phyloP scores from a whole-genome alignment of 2,888 invertebrate genomes.

The Tachina fera region DNA sequence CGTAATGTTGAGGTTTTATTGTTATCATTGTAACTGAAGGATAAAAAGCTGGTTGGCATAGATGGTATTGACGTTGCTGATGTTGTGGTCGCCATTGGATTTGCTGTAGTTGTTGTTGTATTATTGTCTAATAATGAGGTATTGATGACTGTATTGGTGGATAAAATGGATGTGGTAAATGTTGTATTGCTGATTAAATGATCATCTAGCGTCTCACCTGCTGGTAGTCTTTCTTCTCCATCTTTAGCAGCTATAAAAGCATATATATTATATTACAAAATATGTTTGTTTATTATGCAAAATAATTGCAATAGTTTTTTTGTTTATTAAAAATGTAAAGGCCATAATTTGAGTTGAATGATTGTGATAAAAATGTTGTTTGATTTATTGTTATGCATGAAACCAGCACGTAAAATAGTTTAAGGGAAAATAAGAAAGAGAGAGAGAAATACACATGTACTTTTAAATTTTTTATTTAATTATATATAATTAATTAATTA shows the following conservation, averaged over 20 bases:
- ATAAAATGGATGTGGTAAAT: slow-evolving; percentile 71
- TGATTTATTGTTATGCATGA: slow-evolving; percentile 30
- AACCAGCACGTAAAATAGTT: slow-evolving; percentile 69
- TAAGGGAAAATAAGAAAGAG: slow-evolving; percentile 40
- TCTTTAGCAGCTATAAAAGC: slow-evolving; percentile 85
- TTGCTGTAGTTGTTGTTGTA: slow-evolving; percentile 53
- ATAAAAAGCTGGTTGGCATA: slow-evolving; percentile 54
- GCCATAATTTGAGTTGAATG: slow-evolving; percentile 12
- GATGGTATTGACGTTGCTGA: slow-evolving; percentile 64
- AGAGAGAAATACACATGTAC: slow-evolving; percentile 47
- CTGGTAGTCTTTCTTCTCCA: slow-evolving; percentile 87
- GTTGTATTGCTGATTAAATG: slow-evolving; percentile 73
- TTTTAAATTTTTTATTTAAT: slow-evolving; percentile 17
- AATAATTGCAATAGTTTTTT: neutral
- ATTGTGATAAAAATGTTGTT: slow-evolving; percentile 16
- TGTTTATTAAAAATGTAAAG: neutral
- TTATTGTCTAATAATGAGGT: slow-evolving; percentile 67
- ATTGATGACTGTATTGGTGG: slow-evolving; percentile 72
- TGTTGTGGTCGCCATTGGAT: slow-evolving; percentile 56
- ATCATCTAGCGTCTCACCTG: slow-evolving; percentile 85
- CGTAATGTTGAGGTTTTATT: slow-evolving; percentile 69
- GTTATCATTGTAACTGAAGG: slow-evolving; percentile 60
- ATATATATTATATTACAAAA: slow-evolving; percentile 25
- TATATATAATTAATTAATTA: neutral
- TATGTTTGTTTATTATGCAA: slow-evolving; percentile 15